phyloP scores from a whole-genome alignment of 2,888 invertebrate genomes.

The Apotomis betuletana region DNA sequence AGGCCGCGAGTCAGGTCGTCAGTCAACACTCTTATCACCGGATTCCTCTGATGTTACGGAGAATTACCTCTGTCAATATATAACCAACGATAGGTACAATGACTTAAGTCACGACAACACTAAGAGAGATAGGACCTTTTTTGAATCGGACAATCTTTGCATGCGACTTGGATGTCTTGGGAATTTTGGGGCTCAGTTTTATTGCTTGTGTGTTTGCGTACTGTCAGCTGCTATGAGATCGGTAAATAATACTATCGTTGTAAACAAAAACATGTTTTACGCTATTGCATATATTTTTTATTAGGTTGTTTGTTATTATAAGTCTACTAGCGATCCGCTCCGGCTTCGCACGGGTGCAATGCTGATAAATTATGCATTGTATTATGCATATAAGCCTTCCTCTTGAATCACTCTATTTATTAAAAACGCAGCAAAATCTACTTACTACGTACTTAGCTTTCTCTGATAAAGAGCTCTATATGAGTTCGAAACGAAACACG shows the following conservation, averaged over 20 bases:
- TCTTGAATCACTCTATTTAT: too few relatives aligned
- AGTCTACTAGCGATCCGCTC: neutral
- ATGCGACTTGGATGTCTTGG: neutral
- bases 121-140: neutral
- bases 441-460: too few relatives aligned
- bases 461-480: too few relatives aligned
- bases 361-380: too few relatives aligned
- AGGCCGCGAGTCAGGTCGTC: constrained; percentile 14
- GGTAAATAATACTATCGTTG: neutral
- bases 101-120: neutral
- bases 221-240: neutral
- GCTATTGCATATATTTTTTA: neutral
- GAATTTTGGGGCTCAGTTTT: neutral
- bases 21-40: constrained; percentile 16
- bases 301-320: neutral
- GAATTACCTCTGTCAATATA: constrained; percentile 15
- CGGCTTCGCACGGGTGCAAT: too few relatives aligned
- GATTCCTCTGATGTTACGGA: constrained; percentile 20
- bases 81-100: neutral
- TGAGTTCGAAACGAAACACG: too few relatives aligned
- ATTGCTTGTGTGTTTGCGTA: neutral
- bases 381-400: too few relatives aligned
- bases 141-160: neutral
- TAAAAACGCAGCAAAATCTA: too few relatives aligned
- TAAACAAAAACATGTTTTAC: neutral